These are phyloP conservation scores for Myotis findleyi DNA, from an alignment of 2,797 vertebrate species.

Conservation along the genomic window DNA sequence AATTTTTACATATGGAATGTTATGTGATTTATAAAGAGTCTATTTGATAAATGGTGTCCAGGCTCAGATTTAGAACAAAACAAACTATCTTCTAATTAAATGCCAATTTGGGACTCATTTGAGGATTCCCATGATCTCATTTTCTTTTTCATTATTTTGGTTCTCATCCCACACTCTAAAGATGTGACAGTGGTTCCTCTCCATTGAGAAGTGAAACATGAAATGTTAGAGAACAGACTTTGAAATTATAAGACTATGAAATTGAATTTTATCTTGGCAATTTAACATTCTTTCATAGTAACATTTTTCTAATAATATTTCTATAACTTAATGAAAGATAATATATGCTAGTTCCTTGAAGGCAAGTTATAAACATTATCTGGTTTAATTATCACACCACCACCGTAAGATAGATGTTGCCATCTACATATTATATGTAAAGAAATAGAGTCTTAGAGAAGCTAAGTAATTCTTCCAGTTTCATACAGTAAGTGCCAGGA, in stretches of 20 bases:
- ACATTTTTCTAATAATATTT: background rate
- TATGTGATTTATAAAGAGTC: slow-evolving; percentile 13
- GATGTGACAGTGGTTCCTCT: background rate
- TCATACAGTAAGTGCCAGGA: background rate
- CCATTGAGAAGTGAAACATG: background rate
- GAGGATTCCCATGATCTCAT: background rate
- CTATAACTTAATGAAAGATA: background rate
- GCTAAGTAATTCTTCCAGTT: background rate
- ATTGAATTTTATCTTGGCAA: slow-evolving; percentile 8
- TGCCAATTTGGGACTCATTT: background rate
- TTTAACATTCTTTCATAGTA: background rate
- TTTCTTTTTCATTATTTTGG: background rate
- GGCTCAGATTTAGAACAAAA: slow-evolving; percentile 31
- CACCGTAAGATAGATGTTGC: background rate
- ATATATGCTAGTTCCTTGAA: background rate
- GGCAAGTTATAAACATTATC: background rate
- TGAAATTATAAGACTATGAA: background rate
- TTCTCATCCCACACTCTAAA: background rate
- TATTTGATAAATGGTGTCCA: background rate
- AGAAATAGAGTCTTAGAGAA: background rate
- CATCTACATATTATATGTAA: background rate
- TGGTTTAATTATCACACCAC: background rate
- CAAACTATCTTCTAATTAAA: slow-evolving; percentile 5
- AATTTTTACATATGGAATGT: slow-evolving; percentile 14
- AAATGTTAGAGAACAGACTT: background rate